Evolutionary conservation across 2,113 vertebrate species (phyloP), one percentile per base, ranked within the genome.

Genomic region (Apeltes quadracus): DNA sequence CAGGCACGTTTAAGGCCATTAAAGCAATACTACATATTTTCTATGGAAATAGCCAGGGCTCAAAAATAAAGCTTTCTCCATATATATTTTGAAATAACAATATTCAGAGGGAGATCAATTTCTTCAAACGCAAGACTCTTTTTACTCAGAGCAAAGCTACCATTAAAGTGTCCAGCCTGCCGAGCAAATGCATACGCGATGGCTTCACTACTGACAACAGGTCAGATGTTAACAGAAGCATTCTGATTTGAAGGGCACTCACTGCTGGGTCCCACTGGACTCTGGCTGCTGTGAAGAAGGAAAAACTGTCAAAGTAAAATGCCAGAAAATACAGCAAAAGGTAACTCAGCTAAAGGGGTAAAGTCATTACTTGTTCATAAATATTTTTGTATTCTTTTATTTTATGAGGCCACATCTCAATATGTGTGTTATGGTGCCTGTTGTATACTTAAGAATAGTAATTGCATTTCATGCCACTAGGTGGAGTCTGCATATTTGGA

Each of bases 161-260:
- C 50, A 53, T 38, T 69, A 27, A 44, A 29, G 32, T 32, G 23
- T 51, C 41, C 7, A 36, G 43, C n/a, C 48, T 62, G 58, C 46
- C 50, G 69, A 53, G 43, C 64, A 23, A 65, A 76, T 53, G 39
- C 67, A 72, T 66, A 64, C 66, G 54, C 74, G 64, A 39, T 58
- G 23, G 29, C 16, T 53, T 59, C 54, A 74, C 13, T 27, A 36
- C 32, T 54, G 46, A 54, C 39, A 61, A 78, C 77, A 83, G 73
- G 76, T 76, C 69, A 81, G 75, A 51, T 61, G 72, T 72, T 76
- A 86, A 13, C 67, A 68, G 53, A 63, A 36, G 32, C 53, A 59
- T 64, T 71, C 58, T 55, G 18, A 61, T 73, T 39, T 79, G 59
- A 87, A 82, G 81, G 70, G 50, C 74, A 41, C 15, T 61, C 27